Conservation (phyloP, 2,888 invertebrate species). For the Portevinia maculata region DNA sequence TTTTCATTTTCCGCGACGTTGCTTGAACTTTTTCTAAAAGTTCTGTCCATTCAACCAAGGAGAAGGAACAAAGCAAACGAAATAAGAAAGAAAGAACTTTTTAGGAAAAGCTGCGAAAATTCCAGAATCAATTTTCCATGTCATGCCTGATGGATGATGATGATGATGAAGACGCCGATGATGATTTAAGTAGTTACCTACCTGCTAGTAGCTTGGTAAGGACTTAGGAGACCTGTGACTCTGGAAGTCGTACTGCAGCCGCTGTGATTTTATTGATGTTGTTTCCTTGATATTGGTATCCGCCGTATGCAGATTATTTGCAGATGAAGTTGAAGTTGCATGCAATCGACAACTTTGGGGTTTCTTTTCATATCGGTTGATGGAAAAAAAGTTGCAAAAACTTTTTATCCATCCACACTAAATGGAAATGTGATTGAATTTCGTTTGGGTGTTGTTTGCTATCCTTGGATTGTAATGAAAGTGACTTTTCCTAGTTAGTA, state of each 20-base stretch:
- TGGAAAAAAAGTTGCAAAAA: neutral
- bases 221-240: slow-evolving; percentile 43
- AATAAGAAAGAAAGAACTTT: neutral
- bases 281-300: slow-evolving; percentile 59
- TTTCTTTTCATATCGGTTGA: slow-evolving; percentile 13
- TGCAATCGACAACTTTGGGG: slow-evolving; percentile 45
- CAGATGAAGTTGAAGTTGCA: slow-evolving; percentile 29
- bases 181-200: too few species aligned
- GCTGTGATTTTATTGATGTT: slow-evolving; percentile 71
- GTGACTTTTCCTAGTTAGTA: neutral
- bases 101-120: slow-evolving; percentile 56
- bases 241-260: slow-evolving; percentile 42
- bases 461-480: slow-evolving; percentile 13
- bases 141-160: slow-evolving; percentile 23
- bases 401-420: slow-evolving; percentile 9
- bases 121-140: slow-evolving; percentile 68
- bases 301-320: slow-evolving; percentile 73
- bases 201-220: slow-evolving; percentile 26
- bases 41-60: slow-evolving; percentile 56
- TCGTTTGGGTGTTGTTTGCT: slow-evolving; percentile 38
- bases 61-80: slow-evolving; percentile 22
- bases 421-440: slow-evolving; percentile 69
- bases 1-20: slow-evolving; percentile 1
- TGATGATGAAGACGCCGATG: slow-evolving; percentile 7
- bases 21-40: slow-evolving; percentile 68